Base-by-base conservation (phyloP, 2,797 vertebrate species). In the Decapterus maruadsi region DNA sequence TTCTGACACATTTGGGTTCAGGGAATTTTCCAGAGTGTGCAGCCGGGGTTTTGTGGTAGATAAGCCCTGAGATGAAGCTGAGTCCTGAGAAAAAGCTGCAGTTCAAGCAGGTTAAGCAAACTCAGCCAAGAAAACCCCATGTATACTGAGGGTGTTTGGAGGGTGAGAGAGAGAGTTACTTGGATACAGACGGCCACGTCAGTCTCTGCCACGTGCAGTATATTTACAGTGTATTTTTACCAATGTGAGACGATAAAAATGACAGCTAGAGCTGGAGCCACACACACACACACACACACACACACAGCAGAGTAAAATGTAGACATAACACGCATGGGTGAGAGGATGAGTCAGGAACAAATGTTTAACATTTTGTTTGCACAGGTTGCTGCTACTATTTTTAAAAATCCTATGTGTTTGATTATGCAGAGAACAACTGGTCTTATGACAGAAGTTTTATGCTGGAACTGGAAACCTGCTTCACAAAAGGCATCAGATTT, bases 41-140 rank as follows among this genome's bases (percentile, higher is more conserved):
- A 38, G 81, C 74, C 72, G 55, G 74, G 63, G 11, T 82, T 84
- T 80, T 56, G 61, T 51, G 55, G 65, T 40, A 80, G 90, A 90
- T 90, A 91, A 92, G 76, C 75, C 71, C 36, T 2, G 45, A 84
- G 86, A 84, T 72, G 84, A 87, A 83, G 80, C 78, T 1, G 77
- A 89, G 70, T 75, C 88, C 81, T 93, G 91, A 85, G 92, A 93
- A 92, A 90, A 90, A 68, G 64, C 74, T 20, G 74, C 79, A 72
- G 84, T 85, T 78, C 80, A 85, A 69, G 71, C 93, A 93, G 92
- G 89, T 94, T 92, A 90, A 93, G 82, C 86, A 94, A 94, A 93
- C 87, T 46, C 60, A 55, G 77, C 68, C 46, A 48, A 64, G 78
- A 80, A 42, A 72, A 57, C 34, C 60, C 51, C 31, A 16, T 6